Evolutionary conservation across 2,888 invertebrate species (phyloP).

Genomic region (Clepsis dumicolana): DNA sequence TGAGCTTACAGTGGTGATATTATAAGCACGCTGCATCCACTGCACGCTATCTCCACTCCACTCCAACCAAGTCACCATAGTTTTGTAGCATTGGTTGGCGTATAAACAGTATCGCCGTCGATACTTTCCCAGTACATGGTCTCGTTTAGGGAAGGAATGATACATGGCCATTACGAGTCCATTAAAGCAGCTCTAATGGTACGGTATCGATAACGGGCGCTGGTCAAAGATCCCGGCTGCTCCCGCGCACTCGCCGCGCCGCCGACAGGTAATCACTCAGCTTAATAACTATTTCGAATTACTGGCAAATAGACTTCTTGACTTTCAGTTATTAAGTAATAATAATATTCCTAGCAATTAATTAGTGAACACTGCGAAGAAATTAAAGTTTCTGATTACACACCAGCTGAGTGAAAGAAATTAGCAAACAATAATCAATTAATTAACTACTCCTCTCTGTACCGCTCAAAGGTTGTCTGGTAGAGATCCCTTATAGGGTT

Average conservation of each 20-base stretch:
- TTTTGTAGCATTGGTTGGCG: not conserved
- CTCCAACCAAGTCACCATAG: not conserved
- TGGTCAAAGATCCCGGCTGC: constrained; percentile 28
- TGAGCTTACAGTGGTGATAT: not conserved
- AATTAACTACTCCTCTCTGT: no score
- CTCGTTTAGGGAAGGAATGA: constrained; percentile 13
- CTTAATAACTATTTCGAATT: not conserved
- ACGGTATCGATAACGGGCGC: constrained; percentile 28
- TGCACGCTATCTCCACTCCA: not conserved
- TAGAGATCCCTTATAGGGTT: no score
- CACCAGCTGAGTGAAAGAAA: not conserved
- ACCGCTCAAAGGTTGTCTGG: no score
- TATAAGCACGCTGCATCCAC: not conserved
- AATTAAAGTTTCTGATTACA: not conserved
- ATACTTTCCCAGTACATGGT: not conserved
- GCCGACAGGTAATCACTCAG: constrained; percentile 1
- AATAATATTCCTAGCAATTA: not conserved
- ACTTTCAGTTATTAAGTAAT: not conserved
- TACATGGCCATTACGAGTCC: constrained; percentile 6
- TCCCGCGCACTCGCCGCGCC: constrained; percentile 10
- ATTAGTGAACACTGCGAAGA: not conserved
- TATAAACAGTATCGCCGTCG: not conserved
- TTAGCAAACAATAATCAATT: not conserved
- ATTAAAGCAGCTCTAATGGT: constrained; percentile 6
- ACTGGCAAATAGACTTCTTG: not conserved